phyloP scores from a whole-genome alignment of 2,113 vertebrate genomes.

The Ellobius talpinus region DNA sequence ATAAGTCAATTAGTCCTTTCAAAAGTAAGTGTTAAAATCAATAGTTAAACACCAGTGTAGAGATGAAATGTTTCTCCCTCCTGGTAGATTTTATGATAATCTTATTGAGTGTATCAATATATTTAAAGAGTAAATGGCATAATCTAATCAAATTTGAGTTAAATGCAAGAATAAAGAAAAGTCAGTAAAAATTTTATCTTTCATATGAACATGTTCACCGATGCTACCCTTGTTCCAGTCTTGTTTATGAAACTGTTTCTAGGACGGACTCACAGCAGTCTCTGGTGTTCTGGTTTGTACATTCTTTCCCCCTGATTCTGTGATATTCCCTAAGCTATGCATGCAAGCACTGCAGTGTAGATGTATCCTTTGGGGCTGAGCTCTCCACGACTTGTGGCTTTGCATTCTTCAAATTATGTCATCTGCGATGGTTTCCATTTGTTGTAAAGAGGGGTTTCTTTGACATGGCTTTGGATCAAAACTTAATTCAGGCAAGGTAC shows the following conservation, averaged over 20 bases:
- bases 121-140: constrained; percentile 13
- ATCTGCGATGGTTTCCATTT: background rate
- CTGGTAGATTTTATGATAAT: constrained; percentile 36
- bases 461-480: background rate
- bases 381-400: too few species aligned
- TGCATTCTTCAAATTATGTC: background rate
- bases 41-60: background rate
- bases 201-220: background rate
- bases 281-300: background rate
- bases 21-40: constrained; percentile 46
- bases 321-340: background rate
- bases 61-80: background rate
- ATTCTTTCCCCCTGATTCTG: background rate
- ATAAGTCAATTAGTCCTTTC: constrained; percentile 20
- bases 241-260: background rate
- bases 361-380: background rate
- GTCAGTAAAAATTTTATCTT: background rate
- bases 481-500: background rate
- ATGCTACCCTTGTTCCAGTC: background rate
- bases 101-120: background rate
- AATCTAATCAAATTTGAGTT: background rate
- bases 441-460: background rate
- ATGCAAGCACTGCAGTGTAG: background rate
- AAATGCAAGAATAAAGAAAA: background rate
- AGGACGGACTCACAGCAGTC: background rate